These are phyloP conservation scores for Lucilia cuprina DNA, from an alignment of 1,140 invertebrate species.

Conservation along the genomic window DNA sequence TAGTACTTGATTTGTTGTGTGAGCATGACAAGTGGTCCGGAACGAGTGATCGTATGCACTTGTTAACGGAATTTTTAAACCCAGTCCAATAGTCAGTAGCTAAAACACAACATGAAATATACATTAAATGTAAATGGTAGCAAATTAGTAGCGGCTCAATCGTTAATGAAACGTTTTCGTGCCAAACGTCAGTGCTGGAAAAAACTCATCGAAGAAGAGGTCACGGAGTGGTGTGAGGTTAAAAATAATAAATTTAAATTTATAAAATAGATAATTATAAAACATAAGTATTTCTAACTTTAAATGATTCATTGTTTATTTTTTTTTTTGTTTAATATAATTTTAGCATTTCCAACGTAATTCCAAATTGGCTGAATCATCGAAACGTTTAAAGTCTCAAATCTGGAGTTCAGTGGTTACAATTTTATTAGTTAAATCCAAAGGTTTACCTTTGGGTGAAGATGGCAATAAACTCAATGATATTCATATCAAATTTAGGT, in stretches of 20 bases:
- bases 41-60: background rate
- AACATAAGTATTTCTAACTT: background rate
- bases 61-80: background rate
- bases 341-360: slow-evolving; percentile 80
- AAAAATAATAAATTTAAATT: background rate
- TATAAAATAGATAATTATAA: no score
- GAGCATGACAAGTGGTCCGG: background rate
- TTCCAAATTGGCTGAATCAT: slow-evolving; percentile 77
- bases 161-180: slow-evolving; percentile 5
- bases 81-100: background rate
- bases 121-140: background rate
- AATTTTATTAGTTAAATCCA: slow-evolving; percentile 93
- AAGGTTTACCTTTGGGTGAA: slow-evolving; percentile 87
- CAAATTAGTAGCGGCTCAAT: background rate
- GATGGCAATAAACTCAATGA: slow-evolving; percentile 87
- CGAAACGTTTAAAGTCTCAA: slow-evolving; percentile 84
- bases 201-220: background rate
- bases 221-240: slow-evolving; percentile 19
- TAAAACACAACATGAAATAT: background rate
- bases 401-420: slow-evolving; percentile 96
- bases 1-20: background rate
- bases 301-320: slow-evolving; percentile 12
- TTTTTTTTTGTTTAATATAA: slow-evolving; percentile 28
- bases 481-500: slow-evolving; percentile 97
- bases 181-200: background rate